Evolutionary conservation across 2,888 invertebrate species (phyloP), one percentile per base, ranked within the genome.

Genomic region (Dolichopus griseipennis): DNA sequence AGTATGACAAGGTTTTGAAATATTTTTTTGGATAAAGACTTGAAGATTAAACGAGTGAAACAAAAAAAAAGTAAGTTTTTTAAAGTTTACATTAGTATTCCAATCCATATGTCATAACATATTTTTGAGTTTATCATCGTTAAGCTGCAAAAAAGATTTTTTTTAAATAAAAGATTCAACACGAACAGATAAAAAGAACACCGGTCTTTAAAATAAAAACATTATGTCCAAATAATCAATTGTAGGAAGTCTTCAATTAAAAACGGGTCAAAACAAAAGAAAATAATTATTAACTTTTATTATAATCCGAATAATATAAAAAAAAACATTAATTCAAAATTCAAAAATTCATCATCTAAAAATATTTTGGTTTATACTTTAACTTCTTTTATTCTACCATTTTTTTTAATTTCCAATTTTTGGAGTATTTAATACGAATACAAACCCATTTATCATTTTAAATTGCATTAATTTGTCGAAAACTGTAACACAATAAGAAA

Each of bases 401-500:
- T 52, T 52, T 18, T 52, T 43, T 3, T 43, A 18, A 52, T 18
- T 52, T 18, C 6, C 52, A 18, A 6, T 6, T 52, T 10, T 52
- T 52, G 5, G 15, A 15, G 12, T 18, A 18, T n/a, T 2, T 18
- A 18, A 52, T 52, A 12, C 18, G n/a, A n/a, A n/a, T n/a, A 52
- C 5, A 18, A 37, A 37, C 4, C 3, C 65, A 65, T 68, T 68
- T 66, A 68, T 68, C 68, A 68, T 66, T 68, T 61, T 33, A 22
- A 65, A 65, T 68, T 65, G 68, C 68, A 68, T 68, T 68, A 68
- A 68, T 68, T 68, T 68, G 68, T 68, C 68, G 68, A 68, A 68
- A 68, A 66, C 18, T 66, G 64, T 66, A 65, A 64, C 66, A 62
- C 52, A 52, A 52, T 52, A 52, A 7, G 18, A 37, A 7, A 37